These are phyloP conservation scores for Cheilosia scutellata DNA, from an alignment of 2,888 invertebrate species.

Conservation along the genomic window DNA sequence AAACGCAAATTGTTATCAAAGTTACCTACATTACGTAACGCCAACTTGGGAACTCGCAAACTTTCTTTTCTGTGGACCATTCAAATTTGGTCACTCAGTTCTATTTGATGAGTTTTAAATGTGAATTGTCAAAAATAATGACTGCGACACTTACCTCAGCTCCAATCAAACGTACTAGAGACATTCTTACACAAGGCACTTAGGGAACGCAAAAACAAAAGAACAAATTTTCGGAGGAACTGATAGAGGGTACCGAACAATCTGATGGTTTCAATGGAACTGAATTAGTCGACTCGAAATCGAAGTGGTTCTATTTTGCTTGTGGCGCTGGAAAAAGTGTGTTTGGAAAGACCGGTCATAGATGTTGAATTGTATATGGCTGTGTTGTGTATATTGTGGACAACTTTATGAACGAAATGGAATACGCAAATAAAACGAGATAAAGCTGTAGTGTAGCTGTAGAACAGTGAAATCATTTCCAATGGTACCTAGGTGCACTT, in stretches of 20 bases:
- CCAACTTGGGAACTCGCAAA: background rate
- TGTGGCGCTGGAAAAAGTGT: slow-evolving; percentile 43
- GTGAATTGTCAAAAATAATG: background rate
- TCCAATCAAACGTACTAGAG: slow-evolving; percentile 81
- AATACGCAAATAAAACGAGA: slow-evolving; percentile 32
- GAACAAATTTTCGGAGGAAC: slow-evolving; percentile 48
- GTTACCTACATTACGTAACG: background rate
- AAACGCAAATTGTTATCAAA: background rate
- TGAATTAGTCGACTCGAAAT: slow-evolving; percentile 72
- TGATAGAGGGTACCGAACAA: slow-evolving; percentile 63
- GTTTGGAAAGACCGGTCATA: slow-evolving; percentile 37
- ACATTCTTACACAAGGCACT: slow-evolving; percentile 78
- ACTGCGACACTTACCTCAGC: slow-evolving; percentile 80
- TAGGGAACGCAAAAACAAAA: slow-evolving; percentile 57
- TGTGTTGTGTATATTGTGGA: background rate
- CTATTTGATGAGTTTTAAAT: too few species aligned
- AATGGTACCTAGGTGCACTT: slow-evolving; percentile 13
- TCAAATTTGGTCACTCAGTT: too few species aligned
- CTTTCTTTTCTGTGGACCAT: background rate
- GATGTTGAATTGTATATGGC: slow-evolving; percentile 13
- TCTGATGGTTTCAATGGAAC: slow-evolving; percentile 80
- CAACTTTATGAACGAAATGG: slow-evolving; percentile 11
- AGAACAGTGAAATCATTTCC: slow-evolving; percentile 22
- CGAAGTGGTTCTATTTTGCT: slow-evolving; percentile 33
- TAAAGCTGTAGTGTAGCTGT: slow-evolving; percentile 7